phyloP scores from a whole-genome alignment of 2,888 invertebrate species.

The Thelaira solivaga region DNA sequence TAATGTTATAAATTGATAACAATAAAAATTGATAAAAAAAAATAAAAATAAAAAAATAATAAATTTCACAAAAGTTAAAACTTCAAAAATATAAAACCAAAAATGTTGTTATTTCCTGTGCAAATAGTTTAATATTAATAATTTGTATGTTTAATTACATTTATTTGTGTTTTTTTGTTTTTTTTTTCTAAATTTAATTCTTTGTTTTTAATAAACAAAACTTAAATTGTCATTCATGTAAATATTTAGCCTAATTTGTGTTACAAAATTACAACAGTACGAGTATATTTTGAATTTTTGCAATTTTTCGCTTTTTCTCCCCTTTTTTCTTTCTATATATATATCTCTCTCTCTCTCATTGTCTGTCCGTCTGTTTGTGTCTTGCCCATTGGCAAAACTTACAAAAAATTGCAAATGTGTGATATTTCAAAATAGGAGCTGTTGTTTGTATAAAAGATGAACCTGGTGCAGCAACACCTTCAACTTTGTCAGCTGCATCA shows the following conservation, averaged over 20 bases:
- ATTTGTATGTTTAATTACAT: not conserved
- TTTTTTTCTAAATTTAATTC: not conserved
- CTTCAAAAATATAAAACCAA: slow-evolving; percentile 5
- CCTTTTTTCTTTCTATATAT: not conserved
- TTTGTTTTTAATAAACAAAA: not conserved
- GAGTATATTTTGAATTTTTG: slow-evolving; percentile 26
- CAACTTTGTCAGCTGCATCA: not conserved
- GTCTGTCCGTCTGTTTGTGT: not conserved
- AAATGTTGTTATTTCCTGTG: slow-evolving; percentile 45
- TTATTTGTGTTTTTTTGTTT: not conserved
- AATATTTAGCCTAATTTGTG: not conserved
- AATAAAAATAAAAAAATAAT: slow-evolving; percentile 8
- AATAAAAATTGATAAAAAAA: slow-evolving; percentile 11
- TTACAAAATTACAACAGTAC: not conserved
- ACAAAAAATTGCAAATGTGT: not conserved
- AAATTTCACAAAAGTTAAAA: slow-evolving; percentile 38
- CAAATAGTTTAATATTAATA: not conserved
- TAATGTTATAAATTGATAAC: slow-evolving; percentile 23
- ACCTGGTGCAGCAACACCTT: slow-evolving; percentile 11
- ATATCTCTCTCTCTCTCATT: not conserved
- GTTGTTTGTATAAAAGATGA: slow-evolving; percentile 28
- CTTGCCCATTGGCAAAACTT: not conserved
- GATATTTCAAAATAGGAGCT: slow-evolving; percentile 35
- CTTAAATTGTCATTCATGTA: not conserved
- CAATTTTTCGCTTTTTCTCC: slow-evolving; percentile 38